These are phyloP conservation scores for Oppia nitens DNA, from an alignment of 1,140 invertebrate species.

Conservation along the genomic window DNA sequence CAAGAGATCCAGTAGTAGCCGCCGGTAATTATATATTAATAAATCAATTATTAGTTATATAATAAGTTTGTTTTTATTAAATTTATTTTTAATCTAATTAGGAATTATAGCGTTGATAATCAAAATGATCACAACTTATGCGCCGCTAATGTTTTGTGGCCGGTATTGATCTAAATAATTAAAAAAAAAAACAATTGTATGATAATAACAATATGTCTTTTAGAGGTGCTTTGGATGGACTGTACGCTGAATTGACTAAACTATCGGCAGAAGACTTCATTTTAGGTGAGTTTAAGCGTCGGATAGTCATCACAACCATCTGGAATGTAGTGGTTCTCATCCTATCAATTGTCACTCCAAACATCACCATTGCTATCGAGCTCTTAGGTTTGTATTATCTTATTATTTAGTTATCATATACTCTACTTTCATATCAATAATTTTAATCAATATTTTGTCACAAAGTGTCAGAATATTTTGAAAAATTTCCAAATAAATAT, in stretches of 20 bases:
- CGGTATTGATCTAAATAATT: constrained; percentile 25
- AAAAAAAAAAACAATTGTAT: not conserved
- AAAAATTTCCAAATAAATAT: not conserved
- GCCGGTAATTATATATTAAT: constrained; percentile 25
- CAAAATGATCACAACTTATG: constrained; percentile 53
- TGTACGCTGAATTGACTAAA: constrained; percentile 28
- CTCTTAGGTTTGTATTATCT: constrained; percentile 33
- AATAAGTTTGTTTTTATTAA: not conserved
- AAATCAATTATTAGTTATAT: not conserved
- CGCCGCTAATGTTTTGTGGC: constrained; percentile 51
- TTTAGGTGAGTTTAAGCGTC: constrained; percentile 26
- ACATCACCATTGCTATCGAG: constrained; percentile 47
- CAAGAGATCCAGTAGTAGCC: constrained; percentile 34
- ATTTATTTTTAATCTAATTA: constrained; percentile 8
- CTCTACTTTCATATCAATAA: not conserved
- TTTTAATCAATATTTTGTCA: not conserved
- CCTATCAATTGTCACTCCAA: constrained; percentile 42
- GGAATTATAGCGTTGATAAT: constrained; percentile 42
- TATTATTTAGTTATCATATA: not conserved
- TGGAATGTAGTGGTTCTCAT: constrained; percentile 43
- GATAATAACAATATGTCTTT: not conserved
- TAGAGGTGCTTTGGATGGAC: constrained; percentile 32
- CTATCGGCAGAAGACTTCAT: constrained; percentile 25
- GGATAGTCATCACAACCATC: constrained; percentile 35
- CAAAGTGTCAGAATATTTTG: not conserved